These are phyloP conservation scores for Slavum lentiscoides DNA, from an alignment of 2,888 invertebrate species.

Conservation along the genomic window DNA sequence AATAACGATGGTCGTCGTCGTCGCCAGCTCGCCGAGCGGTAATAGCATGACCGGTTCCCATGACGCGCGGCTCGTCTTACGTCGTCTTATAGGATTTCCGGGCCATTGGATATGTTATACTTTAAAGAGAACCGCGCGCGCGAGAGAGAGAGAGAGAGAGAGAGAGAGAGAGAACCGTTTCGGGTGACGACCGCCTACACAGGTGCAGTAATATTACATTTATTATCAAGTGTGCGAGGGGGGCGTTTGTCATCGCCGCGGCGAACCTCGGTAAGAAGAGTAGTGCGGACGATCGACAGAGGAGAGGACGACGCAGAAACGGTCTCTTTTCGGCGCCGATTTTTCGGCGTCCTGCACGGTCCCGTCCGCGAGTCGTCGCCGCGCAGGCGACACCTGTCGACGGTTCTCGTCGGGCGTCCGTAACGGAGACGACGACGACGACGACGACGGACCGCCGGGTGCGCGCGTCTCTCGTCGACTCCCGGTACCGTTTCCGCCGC, in stretches of 20 bases:
- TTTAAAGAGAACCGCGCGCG: not conserved
- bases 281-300: not conserved
- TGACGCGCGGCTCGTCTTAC: slow-evolving; percentile 22
- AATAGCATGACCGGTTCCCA: slow-evolving; percentile 44
- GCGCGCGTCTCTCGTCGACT: not conserved
- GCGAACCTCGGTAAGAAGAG: too few relatives aligned
- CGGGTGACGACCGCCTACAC: too few relatives aligned
- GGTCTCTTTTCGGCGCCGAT: not conserved
- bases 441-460: not conserved
- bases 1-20: too few relatives aligned
- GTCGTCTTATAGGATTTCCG: slow-evolving; percentile 43
- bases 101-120: slow-evolving; percentile 34
- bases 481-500: slow-evolving; percentile 29
- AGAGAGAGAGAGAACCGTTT: too few relatives aligned
- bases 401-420: not conserved
- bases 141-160: too few relatives aligned
- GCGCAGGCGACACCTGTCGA: slow-evolving; percentile 39
- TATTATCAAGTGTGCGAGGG: not conserved
- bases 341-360: slow-evolving; percentile 38
- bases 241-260: too few relatives aligned
- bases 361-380: slow-evolving; percentile 42
- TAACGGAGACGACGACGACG: too few relatives aligned
- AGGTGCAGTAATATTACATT: not conserved
- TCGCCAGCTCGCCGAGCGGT: not conserved
- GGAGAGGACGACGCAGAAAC: not conserved